phyloP scores from a whole-genome alignment of 1,140 invertebrate species.

The Drosophila ananassae region DNA sequence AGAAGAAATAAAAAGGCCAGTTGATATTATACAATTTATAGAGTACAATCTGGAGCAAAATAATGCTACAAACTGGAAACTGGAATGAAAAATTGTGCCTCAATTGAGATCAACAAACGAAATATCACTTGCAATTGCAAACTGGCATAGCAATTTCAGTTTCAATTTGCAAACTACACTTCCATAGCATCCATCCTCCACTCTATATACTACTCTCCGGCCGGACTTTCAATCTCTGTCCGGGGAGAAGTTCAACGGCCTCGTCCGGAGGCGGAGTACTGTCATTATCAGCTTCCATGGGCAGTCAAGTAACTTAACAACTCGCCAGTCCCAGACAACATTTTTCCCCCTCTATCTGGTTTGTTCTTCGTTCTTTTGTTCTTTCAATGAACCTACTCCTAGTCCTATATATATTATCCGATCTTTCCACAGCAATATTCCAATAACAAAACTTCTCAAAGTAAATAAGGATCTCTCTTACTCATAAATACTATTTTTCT shows the following conservation, averaged over 20 bases:
- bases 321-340: conserved; percentile 24
- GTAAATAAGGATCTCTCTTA: background rate
- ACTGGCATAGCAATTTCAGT: conserved; percentile 1
- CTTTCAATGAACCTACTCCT: conserved; percentile 11
- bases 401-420: background rate
- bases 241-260: conserved; percentile 30
- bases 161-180: background rate
- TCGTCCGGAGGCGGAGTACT: conserved; percentile 1
- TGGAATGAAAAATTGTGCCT: conserved; percentile 52
- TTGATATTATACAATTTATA: conserved; percentile 14
- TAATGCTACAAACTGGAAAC: conserved; percentile 11
- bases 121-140: background rate
- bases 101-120: conserved; percentile 64
- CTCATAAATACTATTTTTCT: conserved; percentile 15
- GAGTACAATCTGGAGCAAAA: conserved; percentile 34
- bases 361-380: conserved; percentile 18
- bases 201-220: too few relatives aligned
- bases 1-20: conserved; percentile 1
- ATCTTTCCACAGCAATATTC: background rate
- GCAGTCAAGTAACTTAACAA: conserved; percentile 38
- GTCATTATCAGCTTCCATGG: conserved; percentile 35
- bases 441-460: too few relatives aligned
- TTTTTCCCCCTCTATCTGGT: conserved; percentile 21
- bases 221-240: conserved; percentile 14
- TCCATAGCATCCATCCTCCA: too few relatives aligned